Evolutionary conservation across 2,797 vertebrate species (phyloP), one percentile per base, ranked within the genome.

Genomic region (Ctenopoma kingsleyae): DNA sequence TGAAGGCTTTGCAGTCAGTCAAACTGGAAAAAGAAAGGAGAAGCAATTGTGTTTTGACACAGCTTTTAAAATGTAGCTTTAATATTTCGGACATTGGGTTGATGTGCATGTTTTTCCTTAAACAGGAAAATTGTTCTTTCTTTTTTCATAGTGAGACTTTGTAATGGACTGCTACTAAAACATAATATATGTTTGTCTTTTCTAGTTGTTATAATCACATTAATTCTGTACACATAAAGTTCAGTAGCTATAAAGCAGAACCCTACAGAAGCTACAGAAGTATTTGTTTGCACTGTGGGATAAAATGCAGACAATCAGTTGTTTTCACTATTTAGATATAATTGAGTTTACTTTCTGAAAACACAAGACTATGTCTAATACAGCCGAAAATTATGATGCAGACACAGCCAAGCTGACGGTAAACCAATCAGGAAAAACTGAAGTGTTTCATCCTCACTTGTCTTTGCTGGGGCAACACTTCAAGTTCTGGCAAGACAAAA

Each of bases 401-500:
- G 47, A 25, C 5, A 2, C 22, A 5, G 9, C 35, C 11, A 2
- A 2, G n/a, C 35, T 8, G 25, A 59, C 0, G 1, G 27, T 20
- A 52, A 64, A 65, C 30, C 32, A 46, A 58, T 13, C 13, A 59
- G 32, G 22, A 52, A 17, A 11, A 41, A 41, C 22, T 40, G 30
- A 32, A 50, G 41, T 27, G 30, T 67, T 78, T 82, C 57, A 78
- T 78, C 71, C 44, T 80, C 52, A 67, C 74, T 87, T 57, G 59
- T 58, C 49, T 64, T 82, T 60, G 68, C 62, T 67, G 59, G 52
- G 53, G 67, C 67, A 69, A 27, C 3, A 0, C 52, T 66, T 85
- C 84, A 88, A 76, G 87, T 86, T 83, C 79, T 79, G 74, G 89
- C 90, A 90, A 58, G 84, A 89, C 52, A 50, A 15, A 71, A 41